Base-by-base conservation (phyloP, 2,797 vertebrate species). In the Tragelaphus oryx region DNA sequence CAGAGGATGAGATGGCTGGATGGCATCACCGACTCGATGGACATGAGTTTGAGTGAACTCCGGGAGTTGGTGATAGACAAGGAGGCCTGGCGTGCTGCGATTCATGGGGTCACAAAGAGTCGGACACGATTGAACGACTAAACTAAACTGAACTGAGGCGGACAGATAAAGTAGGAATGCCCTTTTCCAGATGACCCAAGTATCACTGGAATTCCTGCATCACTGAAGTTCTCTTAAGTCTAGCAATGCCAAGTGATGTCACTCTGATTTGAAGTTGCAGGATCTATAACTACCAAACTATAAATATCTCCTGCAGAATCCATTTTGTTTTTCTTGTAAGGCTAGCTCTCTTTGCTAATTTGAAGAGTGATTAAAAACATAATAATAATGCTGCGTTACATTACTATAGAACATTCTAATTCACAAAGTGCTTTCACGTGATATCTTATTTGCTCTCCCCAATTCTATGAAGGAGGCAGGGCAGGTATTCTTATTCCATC, bases 311-410 rank as follows among this genome's bases (percentile, higher is more conserved):
- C 59, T 75, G 50, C 22, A 86, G 74, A 60, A 75, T 59, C n/a
- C 44, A 75, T 78, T 65, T 95, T 90, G 46, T 88, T 86, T 55
- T 84, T 88, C 33, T 62, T 86, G 92, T 95, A 85, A 75, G 79
- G 46, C 10, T 92, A 93, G 26, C 60, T n/a, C 12, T 85, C 74
- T 87, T 84, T 89, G 44, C 50, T 94, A 91, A 79, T 83, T 75
- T 87, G 57, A 96, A 44, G 62, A 90, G 10, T 74, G 65, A 68
- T 68, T 68, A 37, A 37, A 68, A 65, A 68, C 44, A 88, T 41
- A 65, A 95, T 91, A 93, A 90, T n/a, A 95, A 87, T 46, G 12
- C 48, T 26, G 8, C 30, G 5, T 71, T 93, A 44, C 3, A 28
- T 87, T 84, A 89, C 44, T 74, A 79, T 50, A 33, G 16, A 11